Conservation (phyloP, 2,888 invertebrate species). For the Gymnoscelis rufifasciata region DNA sequence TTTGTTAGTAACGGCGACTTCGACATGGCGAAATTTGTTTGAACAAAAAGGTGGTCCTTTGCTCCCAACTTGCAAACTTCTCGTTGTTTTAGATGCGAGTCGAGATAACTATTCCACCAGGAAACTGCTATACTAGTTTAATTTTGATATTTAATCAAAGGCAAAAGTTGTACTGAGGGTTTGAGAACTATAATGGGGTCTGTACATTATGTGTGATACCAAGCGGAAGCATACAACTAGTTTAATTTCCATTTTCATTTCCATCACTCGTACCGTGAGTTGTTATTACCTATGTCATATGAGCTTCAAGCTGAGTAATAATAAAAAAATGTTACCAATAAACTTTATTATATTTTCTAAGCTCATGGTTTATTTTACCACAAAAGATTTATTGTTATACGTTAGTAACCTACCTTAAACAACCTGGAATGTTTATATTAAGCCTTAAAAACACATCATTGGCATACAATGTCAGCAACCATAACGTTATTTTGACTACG, state of each 20-base stretch:
- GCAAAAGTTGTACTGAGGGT: background rate
- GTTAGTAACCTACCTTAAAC: no score
- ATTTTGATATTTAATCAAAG: background rate
- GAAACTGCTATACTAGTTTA: background rate
- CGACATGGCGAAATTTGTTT: slow-evolving; percentile 57
- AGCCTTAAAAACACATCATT: background rate
- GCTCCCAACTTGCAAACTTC: background rate
- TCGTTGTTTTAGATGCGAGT: background rate
- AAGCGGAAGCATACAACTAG: no score
- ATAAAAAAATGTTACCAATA: no score
- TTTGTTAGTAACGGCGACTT: slow-evolving; percentile 65
- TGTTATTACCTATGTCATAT: no score
- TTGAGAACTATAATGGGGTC: background rate
- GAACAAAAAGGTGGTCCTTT: slow-evolving; percentile 42
- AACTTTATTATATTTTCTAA: no score
- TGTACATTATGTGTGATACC: no score
- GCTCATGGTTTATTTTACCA: no score
- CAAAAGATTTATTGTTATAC: no score
- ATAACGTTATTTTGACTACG: background rate
- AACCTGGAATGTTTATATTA: background rate
- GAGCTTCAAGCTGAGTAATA: no score
- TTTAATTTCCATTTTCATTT: no score
- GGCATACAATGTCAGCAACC: background rate
- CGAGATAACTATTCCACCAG: background rate
- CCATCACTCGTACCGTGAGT: no score